Evolutionary conservation across 35 echinoderm and acorn worm genomes (phyloP), one percentile per base, ranked within the genome.

Genomic region (Lytechinus variegatus): DNA sequence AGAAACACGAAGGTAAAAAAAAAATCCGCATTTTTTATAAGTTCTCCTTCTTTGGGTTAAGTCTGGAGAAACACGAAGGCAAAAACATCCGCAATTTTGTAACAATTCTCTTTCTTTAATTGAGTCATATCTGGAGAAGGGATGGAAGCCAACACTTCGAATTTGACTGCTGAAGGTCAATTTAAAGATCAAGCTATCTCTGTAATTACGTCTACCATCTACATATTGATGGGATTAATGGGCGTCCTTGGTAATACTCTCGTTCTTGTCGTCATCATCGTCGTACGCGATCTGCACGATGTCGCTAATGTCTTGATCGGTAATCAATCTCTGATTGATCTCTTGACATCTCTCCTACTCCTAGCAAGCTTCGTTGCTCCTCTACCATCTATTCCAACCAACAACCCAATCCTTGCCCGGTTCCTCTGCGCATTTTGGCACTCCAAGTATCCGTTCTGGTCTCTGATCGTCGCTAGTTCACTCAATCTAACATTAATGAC

Each of bases 301-400:
- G 54, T 86, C 19, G 89, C 95, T 3, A 98, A 96, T 87, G 10
- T 98, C 55, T 60, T 98, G 13, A 96, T 98, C 89, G 95, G 89
- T 72, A 98, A 98, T 57, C 97, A 98, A 89, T 98, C 97, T n/a
- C n/a, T 98, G 5, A 94, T 96, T 10, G 97, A 98, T 86, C 94
- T 98, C 14, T 2, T 71, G 6, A 97, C 94, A 51, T 97, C 96
- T 28, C 9, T 98, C 6, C 89, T 98, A 3, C 91, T 98, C 9
- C 4, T 96, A 16, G 52, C 87, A 14, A 27, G 53, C 13, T 97
- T 55, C 11, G 55, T 57, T 54, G 55, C 54, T 19, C 92, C 97
- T 61, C 55, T 96, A 9, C 27, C 95, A 28, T 71, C 87, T 10
- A 28, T 86, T 7, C 54, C 95, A 4, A n/a, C 54, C 6, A 8